These are phyloP conservation scores for Pogonocherus hispidulus DNA, from an alignment of 2,888 invertebrate species.

Conservation along the genomic window DNA sequence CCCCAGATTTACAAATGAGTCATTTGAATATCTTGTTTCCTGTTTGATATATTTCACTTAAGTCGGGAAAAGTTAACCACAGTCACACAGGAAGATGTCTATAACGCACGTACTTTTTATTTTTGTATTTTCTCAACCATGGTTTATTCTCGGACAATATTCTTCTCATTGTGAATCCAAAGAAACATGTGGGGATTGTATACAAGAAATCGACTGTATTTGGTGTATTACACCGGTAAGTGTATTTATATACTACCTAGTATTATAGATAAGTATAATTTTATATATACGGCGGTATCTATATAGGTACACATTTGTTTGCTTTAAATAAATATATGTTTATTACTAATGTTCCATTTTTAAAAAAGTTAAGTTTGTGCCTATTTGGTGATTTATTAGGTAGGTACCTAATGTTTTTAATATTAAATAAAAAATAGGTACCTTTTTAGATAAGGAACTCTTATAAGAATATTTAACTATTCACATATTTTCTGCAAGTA, in stretches of 20 bases:
- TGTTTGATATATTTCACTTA: slow-evolving; percentile 8
- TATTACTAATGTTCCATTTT: too few species aligned
- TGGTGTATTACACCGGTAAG: slow-evolving; percentile 68
- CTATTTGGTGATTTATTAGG: too few species aligned
- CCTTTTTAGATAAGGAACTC: too few species aligned
- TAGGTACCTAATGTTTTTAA: too few species aligned
- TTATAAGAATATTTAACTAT: too few species aligned
- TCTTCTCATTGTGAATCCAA: slow-evolving; percentile 53
- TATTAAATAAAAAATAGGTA: too few species aligned
- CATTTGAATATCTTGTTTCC: slow-evolving; percentile 15
- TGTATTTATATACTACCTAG: slow-evolving; percentile 11
- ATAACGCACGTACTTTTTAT: neutral
- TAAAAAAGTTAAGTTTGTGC: too few species aligned
- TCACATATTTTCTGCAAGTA: too few species aligned
- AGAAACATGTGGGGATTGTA: slow-evolving; percentile 68
- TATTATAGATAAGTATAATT: neutral
- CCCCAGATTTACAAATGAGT: slow-evolving; percentile 10
- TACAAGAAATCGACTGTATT: slow-evolving; percentile 68
- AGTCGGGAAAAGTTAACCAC: neutral
- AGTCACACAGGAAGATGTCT: slow-evolving; percentile 4
- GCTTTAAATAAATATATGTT: neutral
- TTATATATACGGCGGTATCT: neutral
- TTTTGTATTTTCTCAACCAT: neutral
- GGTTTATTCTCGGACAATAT: slow-evolving; percentile 9
- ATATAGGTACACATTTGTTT: slow-evolving; percentile 1